Percentiles rank a stretch among this genome's conserved stretches.
phyloP scores from a whole-genome alignment of 2,888 invertebrate genomes.

The Spatulosminthurus flaviceps region DNA sequence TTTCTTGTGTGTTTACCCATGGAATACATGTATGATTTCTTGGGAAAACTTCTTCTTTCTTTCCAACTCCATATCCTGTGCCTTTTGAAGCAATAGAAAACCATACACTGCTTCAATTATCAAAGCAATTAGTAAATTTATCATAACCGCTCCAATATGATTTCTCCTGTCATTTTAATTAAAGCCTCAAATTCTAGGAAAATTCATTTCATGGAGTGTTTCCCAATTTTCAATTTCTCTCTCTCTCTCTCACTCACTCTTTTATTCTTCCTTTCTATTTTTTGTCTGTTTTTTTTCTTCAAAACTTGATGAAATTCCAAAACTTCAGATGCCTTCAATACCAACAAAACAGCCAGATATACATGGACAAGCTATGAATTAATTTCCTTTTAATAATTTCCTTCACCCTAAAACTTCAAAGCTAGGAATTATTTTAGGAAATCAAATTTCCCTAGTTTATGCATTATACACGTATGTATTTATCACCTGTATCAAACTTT shows the following conservation, averaged over 20 bases:
- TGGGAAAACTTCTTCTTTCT: too few relatives aligned
- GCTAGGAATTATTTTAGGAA: background rate
- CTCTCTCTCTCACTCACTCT: background rate
- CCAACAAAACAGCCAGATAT: background rate
- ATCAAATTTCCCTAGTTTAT: background rate
- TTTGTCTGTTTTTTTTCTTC: background rate
- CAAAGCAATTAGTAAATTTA: conserved; percentile 5
- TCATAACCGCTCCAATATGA: conserved; percentile 18
- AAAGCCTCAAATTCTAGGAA: background rate
- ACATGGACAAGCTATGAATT: background rate
- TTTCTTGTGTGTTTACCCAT: conserved; percentile 3
- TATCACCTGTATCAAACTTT: too few relatives aligned
- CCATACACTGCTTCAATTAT: background rate
- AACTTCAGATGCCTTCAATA: background rate
- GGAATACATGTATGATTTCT: background rate
- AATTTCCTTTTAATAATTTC: conserved; percentile 11
- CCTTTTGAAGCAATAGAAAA: background rate
- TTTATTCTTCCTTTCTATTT: background rate
- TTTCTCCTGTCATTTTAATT: background rate
- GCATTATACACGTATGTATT: too few relatives aligned
- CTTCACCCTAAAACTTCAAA: background rate
- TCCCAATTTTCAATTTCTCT: background rate
- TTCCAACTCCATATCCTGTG: background rate
- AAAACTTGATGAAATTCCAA: background rate
- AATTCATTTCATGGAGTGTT: background rate